Conservation (phyloP, 2,888 invertebrate genomes). For the Gymnosoma rotundatum region DNA sequence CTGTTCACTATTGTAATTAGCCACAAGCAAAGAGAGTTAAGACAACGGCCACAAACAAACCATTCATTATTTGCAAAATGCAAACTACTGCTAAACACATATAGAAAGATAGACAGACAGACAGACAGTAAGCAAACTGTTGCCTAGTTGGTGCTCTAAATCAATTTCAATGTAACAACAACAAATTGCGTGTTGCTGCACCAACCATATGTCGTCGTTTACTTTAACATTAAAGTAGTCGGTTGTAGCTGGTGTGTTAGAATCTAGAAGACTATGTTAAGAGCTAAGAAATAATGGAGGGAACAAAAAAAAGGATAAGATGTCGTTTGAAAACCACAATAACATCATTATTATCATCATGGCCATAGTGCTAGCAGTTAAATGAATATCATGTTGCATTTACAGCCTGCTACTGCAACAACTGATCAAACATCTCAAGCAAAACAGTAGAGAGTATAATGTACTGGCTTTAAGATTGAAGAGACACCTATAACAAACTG, state of each 20-base stretch:
- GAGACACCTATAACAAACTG: constrained; percentile 58
- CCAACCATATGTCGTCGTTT: constrained; percentile 26
- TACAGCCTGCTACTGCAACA: constrained; percentile 10
- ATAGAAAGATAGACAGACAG: neutral
- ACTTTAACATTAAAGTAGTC: constrained; percentile 20
- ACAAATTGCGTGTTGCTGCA: constrained; percentile 69
- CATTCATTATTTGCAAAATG: constrained; percentile 55
- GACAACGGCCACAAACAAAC: constrained; percentile 68
- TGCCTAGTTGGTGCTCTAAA: constrained; percentile 62
- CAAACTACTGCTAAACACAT: neutral
- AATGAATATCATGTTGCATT: constrained; percentile 68
- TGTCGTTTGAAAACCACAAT: constrained; percentile 61
- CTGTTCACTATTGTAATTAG: constrained; percentile 69
- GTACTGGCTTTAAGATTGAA: constrained; percentile 40
- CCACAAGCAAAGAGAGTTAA: constrained; percentile 68
- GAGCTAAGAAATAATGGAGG: neutral
- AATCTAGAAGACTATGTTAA: constrained; percentile 24
- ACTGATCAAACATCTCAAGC: constrained; percentile 16
- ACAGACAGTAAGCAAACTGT: neutral
- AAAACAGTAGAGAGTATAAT: neutral
- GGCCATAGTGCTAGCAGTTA: constrained; percentile 33
- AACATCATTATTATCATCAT: constrained; percentile 46
- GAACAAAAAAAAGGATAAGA: constrained; percentile 58
- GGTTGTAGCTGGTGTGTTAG: constrained; percentile 30
- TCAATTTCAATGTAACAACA: constrained; percentile 66